phyloP scores from a whole-genome alignment of 2,797 vertebrate species.

The Setipinna tenuifilis region DNA sequence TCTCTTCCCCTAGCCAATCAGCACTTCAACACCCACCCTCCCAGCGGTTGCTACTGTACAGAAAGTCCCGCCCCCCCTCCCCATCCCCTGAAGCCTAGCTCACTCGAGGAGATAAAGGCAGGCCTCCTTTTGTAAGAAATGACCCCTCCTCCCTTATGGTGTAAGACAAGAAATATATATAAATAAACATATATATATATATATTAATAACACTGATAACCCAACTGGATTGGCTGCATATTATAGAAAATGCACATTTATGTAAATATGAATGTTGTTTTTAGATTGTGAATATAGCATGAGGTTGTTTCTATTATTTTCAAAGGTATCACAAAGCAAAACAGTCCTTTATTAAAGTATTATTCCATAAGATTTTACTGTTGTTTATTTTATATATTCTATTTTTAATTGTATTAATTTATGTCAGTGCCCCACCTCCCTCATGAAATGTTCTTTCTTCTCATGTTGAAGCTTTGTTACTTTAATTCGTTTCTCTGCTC shows the following conservation, averaged over 20 bases:
- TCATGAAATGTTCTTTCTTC: not conserved
- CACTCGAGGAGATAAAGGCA: not conserved
- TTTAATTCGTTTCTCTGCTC: not conserved
- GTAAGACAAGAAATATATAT: slow-evolving; percentile 38
- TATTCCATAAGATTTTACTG: slow-evolving; percentile 52
- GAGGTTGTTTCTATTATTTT: slow-evolving; percentile 55
- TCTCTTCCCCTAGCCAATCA: not conserved
- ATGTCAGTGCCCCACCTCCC: slow-evolving; percentile 37
- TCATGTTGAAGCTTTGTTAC: slow-evolving; percentile 27
- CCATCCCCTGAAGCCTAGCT: not conserved
- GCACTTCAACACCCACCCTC: not conserved
- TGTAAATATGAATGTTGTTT: slow-evolving; percentile 64
- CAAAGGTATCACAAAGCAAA: slow-evolving; percentile 46
- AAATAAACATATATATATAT: slow-evolving; percentile 37
- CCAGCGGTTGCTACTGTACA: slow-evolving; percentile 5
- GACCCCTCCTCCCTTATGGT: slow-evolving; percentile 20
- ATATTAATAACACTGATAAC: slow-evolving; percentile 25
- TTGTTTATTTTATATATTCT: slow-evolving; percentile 52
- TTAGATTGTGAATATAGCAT: slow-evolving; percentile 62
- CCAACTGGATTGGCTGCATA: slow-evolving; percentile 37
- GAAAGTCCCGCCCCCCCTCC: not conserved
- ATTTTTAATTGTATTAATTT: slow-evolving; percentile 53
- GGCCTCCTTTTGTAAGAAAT: slow-evolving; percentile 18
- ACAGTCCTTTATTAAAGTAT: slow-evolving; percentile 49
- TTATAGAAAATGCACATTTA: slow-evolving; percentile 45